Conservation (phyloP, 1,140 invertebrate species). For the Pseudomyrmex sp. region DNA sequence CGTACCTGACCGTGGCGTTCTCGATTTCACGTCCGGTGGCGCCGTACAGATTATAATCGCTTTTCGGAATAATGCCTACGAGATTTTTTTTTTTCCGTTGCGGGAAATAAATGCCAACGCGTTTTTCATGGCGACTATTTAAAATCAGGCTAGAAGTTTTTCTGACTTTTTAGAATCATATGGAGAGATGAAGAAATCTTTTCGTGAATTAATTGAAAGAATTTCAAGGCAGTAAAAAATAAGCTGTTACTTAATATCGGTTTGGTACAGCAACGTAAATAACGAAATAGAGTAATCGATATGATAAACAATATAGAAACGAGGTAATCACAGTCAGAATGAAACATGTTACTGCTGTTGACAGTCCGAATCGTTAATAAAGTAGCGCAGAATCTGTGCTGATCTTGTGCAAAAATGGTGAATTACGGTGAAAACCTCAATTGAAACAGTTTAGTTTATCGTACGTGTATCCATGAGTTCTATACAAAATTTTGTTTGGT, state of each 20-base stretch:
- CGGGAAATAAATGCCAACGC: background rate
- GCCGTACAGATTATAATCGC: constrained; percentile 63
- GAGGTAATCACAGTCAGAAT: no score
- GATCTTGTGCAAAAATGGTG: no score
- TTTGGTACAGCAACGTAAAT: no score
- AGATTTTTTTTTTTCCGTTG: constrained; percentile 14
- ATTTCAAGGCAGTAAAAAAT: background rate
- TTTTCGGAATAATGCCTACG: constrained; percentile 57
- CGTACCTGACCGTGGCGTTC: constrained; percentile 43
- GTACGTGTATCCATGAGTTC: background rate
- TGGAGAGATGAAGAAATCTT: background rate
- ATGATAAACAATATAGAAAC: no score
- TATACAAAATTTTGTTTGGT: constrained; percentile 35
- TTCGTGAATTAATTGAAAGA: constrained; percentile 19
- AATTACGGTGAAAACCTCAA: no score
- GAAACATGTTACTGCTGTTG: no score
- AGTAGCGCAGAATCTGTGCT: no score
- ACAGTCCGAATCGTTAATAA: no score
- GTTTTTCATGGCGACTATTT: constrained; percentile 50
- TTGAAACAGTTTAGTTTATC: constrained; percentile 18
- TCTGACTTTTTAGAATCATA: background rate
- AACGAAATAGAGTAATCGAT: no score
- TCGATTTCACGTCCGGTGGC: constrained; percentile 69
- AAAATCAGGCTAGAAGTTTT: constrained; percentile 23
- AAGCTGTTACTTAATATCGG: no score